These are phyloP conservation scores for Platycnemis pennipes DNA, from an alignment of 2,888 invertebrate species.

Conservation along the genomic window DNA sequence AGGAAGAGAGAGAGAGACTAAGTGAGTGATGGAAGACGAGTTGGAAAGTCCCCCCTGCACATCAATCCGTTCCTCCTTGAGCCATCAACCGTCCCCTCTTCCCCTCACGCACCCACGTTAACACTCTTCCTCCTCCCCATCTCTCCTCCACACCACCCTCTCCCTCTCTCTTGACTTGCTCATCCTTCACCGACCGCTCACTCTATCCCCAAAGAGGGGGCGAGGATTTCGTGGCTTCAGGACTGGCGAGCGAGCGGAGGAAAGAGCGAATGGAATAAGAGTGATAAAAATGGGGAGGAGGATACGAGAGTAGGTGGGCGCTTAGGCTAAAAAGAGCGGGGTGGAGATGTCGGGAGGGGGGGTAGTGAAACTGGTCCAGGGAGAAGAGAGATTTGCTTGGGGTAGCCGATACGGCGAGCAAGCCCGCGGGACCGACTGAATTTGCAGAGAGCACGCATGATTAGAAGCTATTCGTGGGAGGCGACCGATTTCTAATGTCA, in stretches of 20 bases:
- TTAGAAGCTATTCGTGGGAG: no score
- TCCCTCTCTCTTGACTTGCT: not conserved
- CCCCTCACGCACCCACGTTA: not conserved
- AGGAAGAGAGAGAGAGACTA: not conserved
- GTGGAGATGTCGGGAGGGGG: not conserved
- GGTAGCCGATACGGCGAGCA: not conserved
- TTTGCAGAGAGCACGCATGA: no score
- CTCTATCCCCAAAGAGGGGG: no score
- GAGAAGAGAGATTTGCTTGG: not conserved
- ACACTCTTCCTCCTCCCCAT: not conserved
- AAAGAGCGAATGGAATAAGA: not conserved
- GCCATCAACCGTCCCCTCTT: not conserved
- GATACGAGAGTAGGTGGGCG: not conserved
- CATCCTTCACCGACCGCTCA: not conserved
- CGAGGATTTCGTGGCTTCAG: not conserved
- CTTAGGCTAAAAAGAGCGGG: not conserved
- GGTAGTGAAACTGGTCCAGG: not conserved
- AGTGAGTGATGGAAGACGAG: slow-evolving; percentile 23
- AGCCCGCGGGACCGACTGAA: not conserved
- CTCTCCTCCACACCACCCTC: not conserved
- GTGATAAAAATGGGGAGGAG: not conserved
- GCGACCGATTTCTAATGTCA: no score
- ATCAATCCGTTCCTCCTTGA: slow-evolving; percentile 9
- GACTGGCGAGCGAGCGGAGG: not conserved
- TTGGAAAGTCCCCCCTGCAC: not conserved